A percentile compares a stretch with the other conserved stretches of the same genome.
Conservation (phyloP, 2,113 vertebrate genomes). For the Turnix velox region DNA sequence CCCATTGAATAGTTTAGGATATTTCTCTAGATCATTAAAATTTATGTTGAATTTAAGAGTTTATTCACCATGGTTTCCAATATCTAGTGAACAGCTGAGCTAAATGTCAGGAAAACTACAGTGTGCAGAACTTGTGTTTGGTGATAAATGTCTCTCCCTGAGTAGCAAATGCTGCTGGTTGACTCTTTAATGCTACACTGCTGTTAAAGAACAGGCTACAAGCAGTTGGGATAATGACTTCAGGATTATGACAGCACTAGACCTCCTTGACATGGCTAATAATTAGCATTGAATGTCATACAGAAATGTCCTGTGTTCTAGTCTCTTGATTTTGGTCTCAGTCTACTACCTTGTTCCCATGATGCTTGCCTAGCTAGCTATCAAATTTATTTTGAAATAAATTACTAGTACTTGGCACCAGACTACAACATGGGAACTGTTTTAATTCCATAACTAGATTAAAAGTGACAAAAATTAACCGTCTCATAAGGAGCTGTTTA, state of each 20-base stretch:
- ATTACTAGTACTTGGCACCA: background rate
- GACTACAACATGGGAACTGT: background rate
- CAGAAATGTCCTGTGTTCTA: constrained; percentile 49
- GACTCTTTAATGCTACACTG: background rate
- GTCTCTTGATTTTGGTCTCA: constrained; percentile 55
- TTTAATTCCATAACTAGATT: constrained; percentile 4
- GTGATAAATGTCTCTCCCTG: background rate
- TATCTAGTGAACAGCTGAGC: background rate
- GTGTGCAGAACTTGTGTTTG: constrained; percentile 3
- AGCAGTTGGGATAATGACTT: constrained; percentile 58
- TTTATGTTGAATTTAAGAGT: constrained; percentile 38
- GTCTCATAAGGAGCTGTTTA: background rate
- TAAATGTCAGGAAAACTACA: background rate
- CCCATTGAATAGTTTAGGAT: background rate
- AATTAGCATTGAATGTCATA: constrained; percentile 70
- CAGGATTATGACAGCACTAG: constrained; percentile 48
- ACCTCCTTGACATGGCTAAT: constrained; percentile 43
- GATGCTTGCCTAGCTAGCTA: constrained; percentile 6
- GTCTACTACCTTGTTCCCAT: constrained; percentile 32
- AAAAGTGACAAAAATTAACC: constrained; percentile 22
- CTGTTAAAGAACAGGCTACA: constrained; percentile 58
- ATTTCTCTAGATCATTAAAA: constrained; percentile 33
- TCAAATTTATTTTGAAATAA: constrained; percentile 36
- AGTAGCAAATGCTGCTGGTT: background rate
- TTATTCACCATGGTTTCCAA: constrained; percentile 29